These are phyloP conservation scores for Bradysia coprophila DNA, from an alignment of 1,140 invertebrate genomes.

Conservation along the genomic window DNA sequence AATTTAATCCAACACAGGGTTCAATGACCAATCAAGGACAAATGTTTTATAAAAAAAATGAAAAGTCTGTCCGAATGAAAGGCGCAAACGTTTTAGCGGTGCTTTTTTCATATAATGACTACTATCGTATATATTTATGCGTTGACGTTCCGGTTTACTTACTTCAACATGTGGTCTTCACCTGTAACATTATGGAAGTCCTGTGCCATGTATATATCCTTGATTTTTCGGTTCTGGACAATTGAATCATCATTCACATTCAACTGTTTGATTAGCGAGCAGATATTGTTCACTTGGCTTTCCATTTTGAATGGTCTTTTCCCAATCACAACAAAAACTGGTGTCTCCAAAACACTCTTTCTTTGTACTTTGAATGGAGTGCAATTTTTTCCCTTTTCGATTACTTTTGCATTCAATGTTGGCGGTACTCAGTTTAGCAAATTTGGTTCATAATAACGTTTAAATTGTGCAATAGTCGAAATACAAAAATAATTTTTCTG, in stretches of 20 bases:
- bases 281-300: background rate
- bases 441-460: too few species aligned
- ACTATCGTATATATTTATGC: background rate
- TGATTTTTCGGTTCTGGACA: background rate
- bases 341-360: too few species aligned
- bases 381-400: too few species aligned
- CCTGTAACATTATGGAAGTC: background rate
- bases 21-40: background rate
- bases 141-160: background rate
- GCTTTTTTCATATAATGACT: background rate
- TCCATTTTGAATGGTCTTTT: too few species aligned
- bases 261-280: background rate
- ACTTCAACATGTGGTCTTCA: constrained; percentile 1
- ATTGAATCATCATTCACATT: constrained; percentile 1
- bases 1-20: background rate
- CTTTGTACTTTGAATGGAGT: too few species aligned
- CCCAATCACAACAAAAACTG: too few species aligned
- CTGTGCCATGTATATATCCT: background rate
- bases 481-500: too few species aligned
- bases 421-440: too few species aligned
- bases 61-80: background rate
- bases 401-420: too few species aligned
- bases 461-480: too few species aligned
- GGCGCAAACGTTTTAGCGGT: background rate
- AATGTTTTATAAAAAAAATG: too few species aligned